Base-by-base conservation (phyloP, 2,113 vertebrate genomes). In the Psilopsiagon aurifrons region DNA sequence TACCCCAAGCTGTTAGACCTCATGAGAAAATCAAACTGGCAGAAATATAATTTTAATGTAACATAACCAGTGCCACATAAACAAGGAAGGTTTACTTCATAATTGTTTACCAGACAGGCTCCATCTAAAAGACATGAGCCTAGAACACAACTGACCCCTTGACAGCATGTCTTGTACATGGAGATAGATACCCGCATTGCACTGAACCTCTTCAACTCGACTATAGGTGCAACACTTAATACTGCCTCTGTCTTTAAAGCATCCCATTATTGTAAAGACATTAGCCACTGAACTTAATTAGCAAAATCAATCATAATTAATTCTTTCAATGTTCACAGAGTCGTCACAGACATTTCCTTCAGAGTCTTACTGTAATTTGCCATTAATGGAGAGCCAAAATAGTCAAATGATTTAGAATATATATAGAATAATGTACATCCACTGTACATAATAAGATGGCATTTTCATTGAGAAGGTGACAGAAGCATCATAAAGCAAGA, bases 231-330 rank as follows among this genome's bases (percentile, higher is more conserved):
- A 83, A 87, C 84, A 80, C 82, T 97, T 94, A 90, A 93, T 81
- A 89, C 70, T 92, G 89, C 78, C 90, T 97, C 91, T 54, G 84
- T 93, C 92, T 97, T 96, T 97, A 95, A 97, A 97, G 86, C 86
- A 94, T 89, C 91, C 92, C 94, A 95, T 97, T 97, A 97, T 90
- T 86, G 80, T 91, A 96, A 97, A 97, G 96, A 96, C 84, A 97
- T 98, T 97, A 97, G 94, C 94, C 84, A 94, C 90, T n/a, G 87
- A 95, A 91, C 95, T 97, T 97, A 98, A 97, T 98, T 98, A 98
- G 96, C 94, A 94, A 97, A 97, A 98, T 98, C 97, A 96, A 98
- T 98, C 97, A 97, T 96, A 97, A 98, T 98, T 97, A 97, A 97
- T 98, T 95, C 92, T 88, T 97, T 80, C 83, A 52, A 29, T 76